A percentile compares a stretch with the other conserved stretches of the same genome.
phyloP scores from a whole-genome alignment of 2,113 vertebrate species.

The Leucosticte australis region DNA sequence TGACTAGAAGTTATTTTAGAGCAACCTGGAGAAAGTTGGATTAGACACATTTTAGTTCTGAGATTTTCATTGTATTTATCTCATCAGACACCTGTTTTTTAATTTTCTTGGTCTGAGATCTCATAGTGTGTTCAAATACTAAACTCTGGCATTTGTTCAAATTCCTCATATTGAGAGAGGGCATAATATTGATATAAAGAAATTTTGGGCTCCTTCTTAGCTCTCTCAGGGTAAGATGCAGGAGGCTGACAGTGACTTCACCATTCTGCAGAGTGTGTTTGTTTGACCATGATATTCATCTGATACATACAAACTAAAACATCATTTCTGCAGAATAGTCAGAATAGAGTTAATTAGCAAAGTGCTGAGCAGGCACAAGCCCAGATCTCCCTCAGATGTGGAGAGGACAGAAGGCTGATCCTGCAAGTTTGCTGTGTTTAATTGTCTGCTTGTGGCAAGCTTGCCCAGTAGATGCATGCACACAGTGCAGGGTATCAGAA shows the following conservation, averaged over 20 bases:
- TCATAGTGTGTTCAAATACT: background rate
- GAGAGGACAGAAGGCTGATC: slow-evolving; percentile 55
- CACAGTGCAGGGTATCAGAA: background rate
- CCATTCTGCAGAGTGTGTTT: slow-evolving; percentile 20
- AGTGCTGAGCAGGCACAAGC: slow-evolving; percentile 49
- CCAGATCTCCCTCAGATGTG: slow-evolving; percentile 8
- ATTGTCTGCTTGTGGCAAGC: slow-evolving; percentile 46
- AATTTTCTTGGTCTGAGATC: background rate
- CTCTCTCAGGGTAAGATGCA: background rate
- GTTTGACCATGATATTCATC: background rate
- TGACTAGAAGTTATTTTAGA: background rate
- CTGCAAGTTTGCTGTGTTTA: slow-evolving; percentile 56
- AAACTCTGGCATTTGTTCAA: background rate
- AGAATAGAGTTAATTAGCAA: slow-evolving; percentile 64
- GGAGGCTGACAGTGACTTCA: background rate
- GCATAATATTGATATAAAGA: background rate
- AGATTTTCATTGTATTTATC: background rate
- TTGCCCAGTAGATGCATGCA: background rate
- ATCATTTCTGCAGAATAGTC: slow-evolving; percentile 57
- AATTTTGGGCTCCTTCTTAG: background rate
- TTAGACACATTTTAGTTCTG: background rate
- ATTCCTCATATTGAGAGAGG: background rate
- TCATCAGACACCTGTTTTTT: background rate
- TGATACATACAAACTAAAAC: slow-evolving; percentile 17
- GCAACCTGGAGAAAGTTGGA: background rate